These are phyloP conservation scores for Ammospiza nelsoni DNA, from an alignment of 2,113 vertebrate genomes.

Conservation along the genomic window DNA sequence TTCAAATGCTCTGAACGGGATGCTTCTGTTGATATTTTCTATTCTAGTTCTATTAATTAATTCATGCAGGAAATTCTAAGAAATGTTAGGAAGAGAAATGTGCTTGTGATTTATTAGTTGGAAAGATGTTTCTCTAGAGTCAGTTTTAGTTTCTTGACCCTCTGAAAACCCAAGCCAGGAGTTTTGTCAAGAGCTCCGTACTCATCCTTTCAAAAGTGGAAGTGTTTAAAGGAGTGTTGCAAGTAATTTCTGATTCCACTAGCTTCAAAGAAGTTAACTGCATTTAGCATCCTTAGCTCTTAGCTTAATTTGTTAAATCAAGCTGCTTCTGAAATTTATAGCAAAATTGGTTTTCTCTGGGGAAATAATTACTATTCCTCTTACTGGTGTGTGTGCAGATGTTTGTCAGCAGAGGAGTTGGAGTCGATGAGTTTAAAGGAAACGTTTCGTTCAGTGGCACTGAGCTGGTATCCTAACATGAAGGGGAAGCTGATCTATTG, in stretches of 20 bases:
- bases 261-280: constrained; percentile 52
- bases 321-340: constrained; percentile 69
- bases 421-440: not conserved
- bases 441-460: not conserved
- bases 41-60: not conserved
- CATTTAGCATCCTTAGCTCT: constrained; percentile 54
- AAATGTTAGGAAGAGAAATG: not conserved
- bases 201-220: not conserved
- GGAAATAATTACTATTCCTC: constrained; percentile 71
- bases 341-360: constrained; percentile 68
- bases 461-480: not conserved
- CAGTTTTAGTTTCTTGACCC: not conserved
- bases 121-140: not conserved
- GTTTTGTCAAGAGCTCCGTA: not conserved
- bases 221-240: constrained; percentile 34
- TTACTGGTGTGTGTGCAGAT: not conserved
- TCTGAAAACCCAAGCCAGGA: not conserved
- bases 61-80: not conserved
- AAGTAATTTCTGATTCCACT: constrained; percentile 40
- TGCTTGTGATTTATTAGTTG: not conserved
- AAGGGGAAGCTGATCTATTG: not conserved
- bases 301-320: constrained; percentile 69
- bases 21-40: not conserved
- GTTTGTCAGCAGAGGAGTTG: constrained; percentile 59
- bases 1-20: not conserved